Evolutionary conservation across 2,888 invertebrate genomes (phyloP), one percentile per base, ranked within the genome.

Genomic region (Eledone cirrhosa): DNA sequence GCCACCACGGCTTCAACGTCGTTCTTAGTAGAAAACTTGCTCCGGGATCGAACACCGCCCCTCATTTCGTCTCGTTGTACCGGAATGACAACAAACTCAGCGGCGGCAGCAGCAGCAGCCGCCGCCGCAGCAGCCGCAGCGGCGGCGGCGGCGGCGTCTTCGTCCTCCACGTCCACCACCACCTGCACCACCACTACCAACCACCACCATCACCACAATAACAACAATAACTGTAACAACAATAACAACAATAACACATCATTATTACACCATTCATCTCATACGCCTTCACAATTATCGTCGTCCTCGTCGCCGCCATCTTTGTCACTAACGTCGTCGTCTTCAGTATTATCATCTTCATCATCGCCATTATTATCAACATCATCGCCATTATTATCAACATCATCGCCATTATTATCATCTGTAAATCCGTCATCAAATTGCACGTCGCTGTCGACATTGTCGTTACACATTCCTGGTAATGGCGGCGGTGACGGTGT

Each of bases 21-120:
- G 22, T 89, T 88, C 80, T 82, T 89, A 14, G 87, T 89, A 80
- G 89, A 89, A 80, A 89, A 88, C 80, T 80, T 89, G 29, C 84
- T 89, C 19, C 82, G 88, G 48, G 88, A 88, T 81, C 82, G 85
- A 77, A 83, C 83, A 31, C 81, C 84, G 48, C 82, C 84, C 53
- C 72, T 86, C 24, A 81, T 85, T 41, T 80, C 85, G 14, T 78
- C 85, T 65, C 84, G 80, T 81, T 33, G 74, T 80, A 27, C 80
- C 77, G 19, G 77, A 72, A n/a, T 79, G 74, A 48, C 33, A 33
- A 33, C 33, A 33, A 33, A 33, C 33, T 33, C 33, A 33, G 33
- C 33, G 8, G 33, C 33, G 33, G 33, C 33, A 33, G 53, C 63
- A 63, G 59, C 67, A 78, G 65, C 48, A 79, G 76, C 33, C 3